These are phyloP conservation scores for Larimichthys crocea DNA, from an alignment of 2,113 vertebrate species.

Conservation along the genomic window DNA sequence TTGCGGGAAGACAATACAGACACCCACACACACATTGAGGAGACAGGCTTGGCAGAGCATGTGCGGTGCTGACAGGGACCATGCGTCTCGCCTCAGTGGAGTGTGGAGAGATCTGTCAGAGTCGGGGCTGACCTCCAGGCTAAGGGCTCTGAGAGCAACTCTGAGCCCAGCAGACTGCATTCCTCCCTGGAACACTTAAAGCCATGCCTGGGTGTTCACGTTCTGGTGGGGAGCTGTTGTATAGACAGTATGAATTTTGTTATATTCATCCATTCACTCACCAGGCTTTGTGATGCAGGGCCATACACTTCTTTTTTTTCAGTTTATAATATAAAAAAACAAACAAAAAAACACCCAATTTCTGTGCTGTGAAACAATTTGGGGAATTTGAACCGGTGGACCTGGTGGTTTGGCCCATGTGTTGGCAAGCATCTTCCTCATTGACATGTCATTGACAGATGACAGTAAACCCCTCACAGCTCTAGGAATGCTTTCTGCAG, in stretches of 20 bases:
- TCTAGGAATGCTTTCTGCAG: slow-evolving; percentile 47
- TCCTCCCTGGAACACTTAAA: slow-evolving; percentile 24
- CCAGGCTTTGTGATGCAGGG: not conserved
- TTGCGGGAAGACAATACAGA: no score
- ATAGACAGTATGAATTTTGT: not conserved
- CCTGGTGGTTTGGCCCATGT: slow-evolving; percentile 1
- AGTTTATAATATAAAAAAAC: not conserved
- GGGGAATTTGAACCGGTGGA: slow-evolving; percentile 26
- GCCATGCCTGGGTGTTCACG: not conserved
- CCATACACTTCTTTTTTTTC: not conserved
- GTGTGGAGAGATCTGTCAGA: slow-evolving; percentile 74
- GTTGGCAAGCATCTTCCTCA: slow-evolving; percentile 1
- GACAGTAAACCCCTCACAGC: slow-evolving; percentile 27
- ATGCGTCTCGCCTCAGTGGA: slow-evolving; percentile 74
- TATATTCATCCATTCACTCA: not conserved
- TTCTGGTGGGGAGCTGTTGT: not conserved
- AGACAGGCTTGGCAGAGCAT: slow-evolving; percentile 53
- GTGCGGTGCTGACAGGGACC: slow-evolving; percentile 62
- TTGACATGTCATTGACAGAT: slow-evolving; percentile 22
- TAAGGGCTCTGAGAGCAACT: slow-evolving; percentile 51
- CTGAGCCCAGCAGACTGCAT: slow-evolving; percentile 45
- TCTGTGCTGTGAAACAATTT: slow-evolving; percentile 17
- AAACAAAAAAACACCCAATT: no score
- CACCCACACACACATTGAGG: not conserved
- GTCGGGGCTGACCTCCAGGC: slow-evolving; percentile 68